phyloP scores from a whole-genome alignment of 35 echinoderm and acorn worm genomes.

The Lytechinus variegatus region DNA sequence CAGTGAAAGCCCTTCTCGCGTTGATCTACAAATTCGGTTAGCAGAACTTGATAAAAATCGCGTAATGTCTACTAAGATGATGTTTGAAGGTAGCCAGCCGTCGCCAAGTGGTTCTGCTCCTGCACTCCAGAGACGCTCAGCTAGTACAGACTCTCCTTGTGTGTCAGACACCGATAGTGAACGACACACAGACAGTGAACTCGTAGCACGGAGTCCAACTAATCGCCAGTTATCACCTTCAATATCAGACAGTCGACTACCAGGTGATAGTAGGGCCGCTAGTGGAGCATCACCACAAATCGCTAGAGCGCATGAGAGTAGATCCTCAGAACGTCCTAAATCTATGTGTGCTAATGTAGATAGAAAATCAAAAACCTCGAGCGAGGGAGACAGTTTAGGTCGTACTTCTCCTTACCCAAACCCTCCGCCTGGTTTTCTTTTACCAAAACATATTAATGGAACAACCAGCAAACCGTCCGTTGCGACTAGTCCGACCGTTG shows the following conservation, averaged over 20 bases:
- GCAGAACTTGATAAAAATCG: constrained; percentile 73
- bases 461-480: constrained; percentile 53
- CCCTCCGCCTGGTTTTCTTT: constrained; percentile 79
- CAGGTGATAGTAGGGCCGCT: background rate
- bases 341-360: constrained; percentile 54
- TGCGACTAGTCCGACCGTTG: background rate
- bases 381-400: background rate
- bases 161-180: constrained; percentile 71
- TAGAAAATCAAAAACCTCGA: background rate
- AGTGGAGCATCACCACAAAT: background rate
- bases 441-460: constrained; percentile 82
- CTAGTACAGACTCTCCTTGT: constrained; percentile 58
- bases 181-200: constrained; percentile 71
- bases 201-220: constrained; percentile 36
- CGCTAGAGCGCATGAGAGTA: background rate
- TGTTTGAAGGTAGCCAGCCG: constrained; percentile 64
- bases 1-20: constrained; percentile 37
- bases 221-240: background rate
- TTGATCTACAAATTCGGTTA: constrained; percentile 64
- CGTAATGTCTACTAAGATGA: constrained; percentile 75
- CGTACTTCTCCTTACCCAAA: constrained; percentile 57
- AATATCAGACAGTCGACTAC: constrained; percentile 21
- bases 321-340: constrained; percentile 16
- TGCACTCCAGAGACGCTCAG: constrained; percentile 34
- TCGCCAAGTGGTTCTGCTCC: constrained; percentile 47